These are phyloP conservation scores for Knipowitschia caucasica DNA, from an alignment of 2,797 vertebrate species.

Conservation along the genomic window DNA sequence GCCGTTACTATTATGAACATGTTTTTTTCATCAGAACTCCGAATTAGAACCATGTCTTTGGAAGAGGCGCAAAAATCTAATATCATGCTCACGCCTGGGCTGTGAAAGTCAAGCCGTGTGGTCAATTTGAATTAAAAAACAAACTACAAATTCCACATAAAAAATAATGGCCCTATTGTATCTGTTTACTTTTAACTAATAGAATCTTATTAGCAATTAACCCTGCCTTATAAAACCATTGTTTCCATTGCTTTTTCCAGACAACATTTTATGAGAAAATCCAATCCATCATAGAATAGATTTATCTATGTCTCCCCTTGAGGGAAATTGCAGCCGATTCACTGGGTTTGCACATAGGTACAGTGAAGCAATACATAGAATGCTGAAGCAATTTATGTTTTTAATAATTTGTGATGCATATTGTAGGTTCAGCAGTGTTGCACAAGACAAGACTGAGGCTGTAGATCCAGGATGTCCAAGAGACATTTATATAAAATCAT, in stretches of 20 bases:
- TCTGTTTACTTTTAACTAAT: conserved; percentile 3
- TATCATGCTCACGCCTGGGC: not conserved
- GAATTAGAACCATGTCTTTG: not conserved
- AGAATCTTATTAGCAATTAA: not conserved
- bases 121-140: not conserved
- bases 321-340: not conserved
- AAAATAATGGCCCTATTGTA: too few species aligned
- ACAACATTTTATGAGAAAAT: not conserved
- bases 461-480: too few species aligned
- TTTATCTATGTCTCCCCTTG: not conserved
- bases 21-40: not conserved
- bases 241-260: not conserved
- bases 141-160: not conserved
- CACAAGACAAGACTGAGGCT: too few species aligned
- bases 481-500: too few species aligned
- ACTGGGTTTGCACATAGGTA: too few species aligned
- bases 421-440: too few species aligned
- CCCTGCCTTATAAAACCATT: not conserved
- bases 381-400: too few species aligned
- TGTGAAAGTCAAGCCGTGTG: not conserved
- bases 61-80: not conserved
- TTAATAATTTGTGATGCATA: too few species aligned
- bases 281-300: not conserved
- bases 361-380: too few species aligned
- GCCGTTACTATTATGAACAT: not conserved